These are phyloP conservation scores for Irena cyanogastra DNA, from an alignment of 2,113 vertebrate genomes.

Conservation along the genomic window DNA sequence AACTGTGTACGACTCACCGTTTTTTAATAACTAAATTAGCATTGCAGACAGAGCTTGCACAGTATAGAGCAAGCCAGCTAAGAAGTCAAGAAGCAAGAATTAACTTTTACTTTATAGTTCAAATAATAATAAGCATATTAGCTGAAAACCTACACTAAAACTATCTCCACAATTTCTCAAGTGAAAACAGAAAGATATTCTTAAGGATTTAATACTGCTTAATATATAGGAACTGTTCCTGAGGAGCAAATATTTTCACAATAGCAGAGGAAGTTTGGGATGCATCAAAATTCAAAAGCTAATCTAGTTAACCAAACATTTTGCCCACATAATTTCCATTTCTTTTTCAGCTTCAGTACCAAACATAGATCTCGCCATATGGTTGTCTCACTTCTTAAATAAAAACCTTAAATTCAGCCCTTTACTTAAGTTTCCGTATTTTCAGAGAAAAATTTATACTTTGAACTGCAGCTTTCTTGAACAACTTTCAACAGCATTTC, in stretches of 20 bases:
- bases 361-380: background rate
- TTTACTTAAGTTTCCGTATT: background rate
- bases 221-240: background rate
- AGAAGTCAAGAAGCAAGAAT: conserved; percentile 3
- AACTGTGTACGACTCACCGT: background rate
- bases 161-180: background rate
- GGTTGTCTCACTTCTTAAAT: background rate
- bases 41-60: background rate
- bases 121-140: conserved; percentile 14
- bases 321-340: background rate
- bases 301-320: background rate
- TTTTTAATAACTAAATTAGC: conserved; percentile 28
- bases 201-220: background rate
- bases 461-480: background rate
- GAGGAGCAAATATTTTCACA: background rate
- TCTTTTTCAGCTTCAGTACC: background rate
- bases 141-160: conserved; percentile 7
- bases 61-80: background rate
- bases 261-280: background rate
- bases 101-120: conserved; percentile 9
- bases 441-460: background rate
- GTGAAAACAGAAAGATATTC: background rate
- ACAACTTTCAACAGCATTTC: background rate
- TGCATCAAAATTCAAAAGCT: background rate
- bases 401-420: background rate